Conservation (phyloP, 2,113 vertebrate species). For the Alces alces region DNA sequence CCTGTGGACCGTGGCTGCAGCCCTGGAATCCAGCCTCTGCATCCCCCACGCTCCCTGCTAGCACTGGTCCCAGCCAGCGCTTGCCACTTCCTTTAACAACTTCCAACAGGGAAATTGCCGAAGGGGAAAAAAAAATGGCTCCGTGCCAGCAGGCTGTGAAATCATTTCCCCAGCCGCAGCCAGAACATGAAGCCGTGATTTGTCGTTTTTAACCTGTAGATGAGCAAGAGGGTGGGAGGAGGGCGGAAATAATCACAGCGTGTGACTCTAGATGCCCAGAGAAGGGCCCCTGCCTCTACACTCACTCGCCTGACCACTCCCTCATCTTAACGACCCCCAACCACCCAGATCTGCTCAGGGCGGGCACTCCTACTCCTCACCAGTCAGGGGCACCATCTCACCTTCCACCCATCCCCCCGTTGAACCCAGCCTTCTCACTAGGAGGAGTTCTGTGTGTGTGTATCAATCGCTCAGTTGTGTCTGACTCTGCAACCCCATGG, state of each 20-base stretch:
- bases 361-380: fast-evolving
- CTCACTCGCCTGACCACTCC: not conserved
- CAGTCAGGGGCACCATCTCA: not conserved
- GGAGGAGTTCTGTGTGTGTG: not conserved
- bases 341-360: not conserved
- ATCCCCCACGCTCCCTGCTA: not conserved
- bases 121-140: not conserved
- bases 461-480: not conserved
- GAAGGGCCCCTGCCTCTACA: not conserved
- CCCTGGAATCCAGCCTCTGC: not conserved
- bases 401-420: not conserved
- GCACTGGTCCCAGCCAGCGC: not conserved
- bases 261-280: not conserved
- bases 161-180: constrained; percentile 54
- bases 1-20: not conserved
- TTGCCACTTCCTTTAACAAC: constrained; percentile 39
- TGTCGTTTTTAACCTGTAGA: not conserved
- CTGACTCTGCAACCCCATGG: not conserved
- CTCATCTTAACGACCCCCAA: not conserved
- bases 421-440: not conserved
- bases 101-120: constrained; percentile 49
- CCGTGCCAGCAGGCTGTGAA: constrained; percentile 50
- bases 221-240: not conserved
- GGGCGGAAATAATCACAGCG: not conserved
- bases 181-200: constrained; percentile 17